Evolutionary conservation across 2,113 vertebrate species (phyloP).

Genomic region (Podiceps cristatus): DNA sequence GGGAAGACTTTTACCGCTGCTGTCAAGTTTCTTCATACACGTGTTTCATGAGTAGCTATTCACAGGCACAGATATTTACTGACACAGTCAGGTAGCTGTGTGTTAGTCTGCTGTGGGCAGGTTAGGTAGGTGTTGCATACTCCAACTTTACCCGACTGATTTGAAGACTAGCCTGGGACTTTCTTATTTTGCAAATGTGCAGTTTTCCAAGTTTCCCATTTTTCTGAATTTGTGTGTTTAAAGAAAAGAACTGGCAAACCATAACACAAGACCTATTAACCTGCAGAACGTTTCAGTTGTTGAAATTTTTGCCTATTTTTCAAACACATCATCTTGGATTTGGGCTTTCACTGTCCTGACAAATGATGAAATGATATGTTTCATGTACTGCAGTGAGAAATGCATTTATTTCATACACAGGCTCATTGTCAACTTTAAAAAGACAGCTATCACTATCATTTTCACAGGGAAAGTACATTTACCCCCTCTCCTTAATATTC

Average conservation of each 20-base stretch:
- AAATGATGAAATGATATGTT: background rate
- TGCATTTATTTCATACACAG: conserved; percentile 53
- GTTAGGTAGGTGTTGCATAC: background rate
- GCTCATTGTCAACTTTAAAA: conserved; percentile 14
- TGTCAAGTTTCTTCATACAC: background rate
- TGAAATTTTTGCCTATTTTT: background rate
- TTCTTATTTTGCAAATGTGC: conserved; percentile 19
- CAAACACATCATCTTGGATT: background rate
- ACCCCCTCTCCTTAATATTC: background rate
- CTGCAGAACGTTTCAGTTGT: background rate
- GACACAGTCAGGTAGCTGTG: background rate
- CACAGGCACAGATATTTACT: background rate
- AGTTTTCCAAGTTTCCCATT: background rate
- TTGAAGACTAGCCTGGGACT: background rate
- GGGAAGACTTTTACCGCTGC: background rate
- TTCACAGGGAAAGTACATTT: background rate
- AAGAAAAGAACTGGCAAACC: background rate
- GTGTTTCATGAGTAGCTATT: background rate
- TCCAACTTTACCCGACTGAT: background rate
- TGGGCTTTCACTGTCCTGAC: background rate
- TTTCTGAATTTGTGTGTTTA: conserved; percentile 33
- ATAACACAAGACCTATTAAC: background rate
- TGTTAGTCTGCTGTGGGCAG: background rate
- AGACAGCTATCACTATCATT: background rate
- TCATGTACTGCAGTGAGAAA: conserved; percentile 13